Evolutionary conservation across 2,888 invertebrate species (phyloP).

Genomic region (Polymixis lichenea): DNA sequence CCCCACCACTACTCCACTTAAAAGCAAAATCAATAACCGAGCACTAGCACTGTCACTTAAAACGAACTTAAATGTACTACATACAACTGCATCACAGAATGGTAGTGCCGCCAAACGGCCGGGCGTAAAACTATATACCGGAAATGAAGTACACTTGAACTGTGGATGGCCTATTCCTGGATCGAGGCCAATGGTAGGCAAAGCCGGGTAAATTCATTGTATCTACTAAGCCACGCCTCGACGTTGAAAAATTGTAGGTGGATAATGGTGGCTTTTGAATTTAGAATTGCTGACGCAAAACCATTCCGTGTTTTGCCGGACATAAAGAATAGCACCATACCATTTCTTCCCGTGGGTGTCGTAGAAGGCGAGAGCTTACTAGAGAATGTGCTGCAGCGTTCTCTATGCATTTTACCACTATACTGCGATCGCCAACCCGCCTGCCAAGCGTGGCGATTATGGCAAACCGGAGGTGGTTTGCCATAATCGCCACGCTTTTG

Average conservation of each 20-base stretch:
- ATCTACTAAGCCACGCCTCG: conserved; percentile 39
- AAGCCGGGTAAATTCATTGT: conserved; percentile 60
- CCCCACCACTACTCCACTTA: conserved; percentile 12
- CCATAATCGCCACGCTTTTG: too few species aligned
- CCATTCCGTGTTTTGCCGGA: too few species aligned
- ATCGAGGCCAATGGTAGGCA: conserved; percentile 79
- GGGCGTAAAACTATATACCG: conserved; percentile 75
- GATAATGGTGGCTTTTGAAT: conserved; percentile 11
- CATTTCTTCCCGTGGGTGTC: too few species aligned
- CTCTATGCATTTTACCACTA: too few species aligned
- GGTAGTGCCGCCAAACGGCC: conserved; percentile 72
- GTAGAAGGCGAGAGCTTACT: too few species aligned
- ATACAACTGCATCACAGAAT: conserved; percentile 57
- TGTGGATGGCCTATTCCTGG: conserved; percentile 83
- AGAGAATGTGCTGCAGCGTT: too few species aligned
- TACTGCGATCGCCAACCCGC: too few species aligned
- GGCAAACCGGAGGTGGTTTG: too few species aligned
- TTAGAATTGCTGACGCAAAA: conserved; percentile 9
- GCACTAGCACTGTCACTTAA: conserved; percentile 30
- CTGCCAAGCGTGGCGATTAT: too few species aligned
- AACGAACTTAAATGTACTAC: conserved; percentile 53
- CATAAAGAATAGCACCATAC: too few species aligned
- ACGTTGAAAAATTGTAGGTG: conserved; percentile 35
- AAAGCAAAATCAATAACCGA: conserved; percentile 35
- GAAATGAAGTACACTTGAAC: conserved; percentile 86